Evolutionary conservation across 2,113 vertebrate genomes (phyloP), one percentile per base, ranked within the genome.

Genomic region (Apteryx mantelli): DNA sequence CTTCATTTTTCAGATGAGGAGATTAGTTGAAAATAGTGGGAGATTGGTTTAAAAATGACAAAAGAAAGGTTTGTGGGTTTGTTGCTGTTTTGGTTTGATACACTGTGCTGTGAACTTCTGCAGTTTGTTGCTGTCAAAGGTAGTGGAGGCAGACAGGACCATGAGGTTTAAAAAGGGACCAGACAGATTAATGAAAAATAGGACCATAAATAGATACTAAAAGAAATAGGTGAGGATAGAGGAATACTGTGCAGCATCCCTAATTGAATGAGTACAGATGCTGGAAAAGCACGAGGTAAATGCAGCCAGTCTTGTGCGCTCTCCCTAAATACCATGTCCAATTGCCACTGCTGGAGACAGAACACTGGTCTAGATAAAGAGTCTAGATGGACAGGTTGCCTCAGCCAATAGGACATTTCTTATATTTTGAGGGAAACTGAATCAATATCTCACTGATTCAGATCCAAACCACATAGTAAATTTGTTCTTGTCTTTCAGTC

Each of bases 391-490:
- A 82, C 38, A 44, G n/a, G 85, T 87, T 85, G 20, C 38, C 66
- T 50, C 26, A 85, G 53, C 66, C 75, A 93, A 44, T 73, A 56
- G n/a, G 13, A 64, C 25, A 55, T 87, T 76, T 81, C 69, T 75
- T 84, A 40, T 82, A 69, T 80, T 94, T 92, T 91, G 78, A 93
- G 53, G 48, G 32, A 85, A 91, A 82, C 14, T 48, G 25, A 91
- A 87, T 89, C 40, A 58, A 79, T 94, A 94, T 81, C 22, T 93
- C 9, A 61, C 52, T 89, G 77, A 91, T 65, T 77, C 44, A 53
- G 61, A 24, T 89, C 91, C 92, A 97, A 96, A 93, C 81, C 83
- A 80, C 91, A 82, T 53, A 89, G 42, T 80, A 87, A 92, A 87
- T 81, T 86, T 87, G 30, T 56, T 61, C 32, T 71, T 91, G 73